Evolutionary conservation across 2,113 vertebrate genomes (phyloP).

Genomic region (Epinephelus lanceolatus): DNA sequence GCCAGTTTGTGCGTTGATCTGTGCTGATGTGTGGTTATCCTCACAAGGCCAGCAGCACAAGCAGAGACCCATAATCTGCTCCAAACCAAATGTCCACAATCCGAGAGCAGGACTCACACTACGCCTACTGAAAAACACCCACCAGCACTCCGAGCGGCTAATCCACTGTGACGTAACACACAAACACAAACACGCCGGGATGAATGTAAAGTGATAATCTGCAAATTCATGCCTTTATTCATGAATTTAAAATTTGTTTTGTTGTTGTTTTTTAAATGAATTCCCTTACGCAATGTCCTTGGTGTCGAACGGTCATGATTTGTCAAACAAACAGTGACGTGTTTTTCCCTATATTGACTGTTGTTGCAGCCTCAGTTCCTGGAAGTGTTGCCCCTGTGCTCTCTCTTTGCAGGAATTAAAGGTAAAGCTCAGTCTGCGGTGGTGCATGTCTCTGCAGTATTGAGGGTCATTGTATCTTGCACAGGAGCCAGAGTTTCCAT

Average conservation of each 20-base stretch:
- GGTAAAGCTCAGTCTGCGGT: not conserved
- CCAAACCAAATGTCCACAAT: conserved; percentile 60
- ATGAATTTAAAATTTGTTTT: not conserved
- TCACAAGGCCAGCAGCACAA: conserved; percentile 40
- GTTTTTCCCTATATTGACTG: conserved; percentile 11
- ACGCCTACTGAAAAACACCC: conserved; percentile 33
- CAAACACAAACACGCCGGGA: conserved; percentile 23
- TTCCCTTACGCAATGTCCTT: not conserved
- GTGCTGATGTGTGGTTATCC: conserved; percentile 64
- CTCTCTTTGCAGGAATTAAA: conserved; percentile 4
- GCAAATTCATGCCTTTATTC: conserved; percentile 13
- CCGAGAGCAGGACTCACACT: conserved; percentile 35
- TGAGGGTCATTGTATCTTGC: not conserved
- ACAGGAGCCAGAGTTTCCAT: not conserved
- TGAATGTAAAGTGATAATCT: conserved; percentile 25
- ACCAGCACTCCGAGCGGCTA: conserved; percentile 23
- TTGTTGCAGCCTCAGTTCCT: conserved; percentile 6
- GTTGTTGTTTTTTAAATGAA: not conserved
- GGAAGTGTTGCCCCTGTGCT: conserved; percentile 1
- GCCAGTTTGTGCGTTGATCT: conserved; percentile 55
- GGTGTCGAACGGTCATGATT: not conserved
- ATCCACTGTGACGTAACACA: conserved; percentile 42
- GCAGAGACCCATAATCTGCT: conserved; percentile 55
- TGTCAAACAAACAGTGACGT: not conserved
- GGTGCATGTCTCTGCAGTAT: not conserved